These are phyloP conservation scores for Hyposmocoma kahamanoa DNA, from an alignment of 1,140 invertebrate species.

Conservation along the genomic window DNA sequence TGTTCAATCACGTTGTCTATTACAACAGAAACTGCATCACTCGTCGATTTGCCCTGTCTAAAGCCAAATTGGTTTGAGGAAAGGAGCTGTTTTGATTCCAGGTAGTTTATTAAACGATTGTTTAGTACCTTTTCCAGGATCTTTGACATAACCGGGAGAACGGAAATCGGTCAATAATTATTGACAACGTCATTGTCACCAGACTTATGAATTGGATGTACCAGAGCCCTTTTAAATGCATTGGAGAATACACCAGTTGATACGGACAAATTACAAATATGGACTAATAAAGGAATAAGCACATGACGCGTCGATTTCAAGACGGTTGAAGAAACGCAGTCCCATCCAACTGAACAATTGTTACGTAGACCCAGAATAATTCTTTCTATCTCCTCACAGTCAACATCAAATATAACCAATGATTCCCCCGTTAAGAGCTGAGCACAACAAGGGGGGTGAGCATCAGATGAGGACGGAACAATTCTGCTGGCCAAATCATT, in stretches of 20 bases:
- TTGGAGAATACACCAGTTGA: neutral
- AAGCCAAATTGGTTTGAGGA: slow-evolving; percentile 12
- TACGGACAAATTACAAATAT: slow-evolving; percentile 6
- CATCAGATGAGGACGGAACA: neutral
- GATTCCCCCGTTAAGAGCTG: neutral
- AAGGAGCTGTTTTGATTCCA: slow-evolving; percentile 3
- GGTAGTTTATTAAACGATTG: slow-evolving; percentile 1
- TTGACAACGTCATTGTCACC: slow-evolving; percentile 1
- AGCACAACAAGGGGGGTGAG: too few species aligned
- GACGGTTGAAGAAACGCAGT: neutral
- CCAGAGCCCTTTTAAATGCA: slow-evolving; percentile 3
- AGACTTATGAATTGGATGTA: slow-evolving; percentile 8
- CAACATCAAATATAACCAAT: neutral
- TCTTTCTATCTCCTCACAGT: neutral
- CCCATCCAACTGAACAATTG: slow-evolving; percentile 2
- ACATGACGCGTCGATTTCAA: neutral
- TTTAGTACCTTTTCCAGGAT: slow-evolving; percentile 11
- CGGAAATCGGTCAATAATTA: slow-evolving; percentile 8
- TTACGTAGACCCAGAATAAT: neutral
- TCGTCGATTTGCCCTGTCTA: neutral
- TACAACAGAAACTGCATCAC: slow-evolving; percentile 6
- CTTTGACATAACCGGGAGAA: slow-evolving; percentile 6
- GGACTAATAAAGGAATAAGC: neutral
- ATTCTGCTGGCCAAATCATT: slow-evolving; percentile 1
- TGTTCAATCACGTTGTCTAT: neutral